Evolutionary conservation across 53 echinoderm and acorn worm genomes (phyloP).

Genomic region (Henricia sp.): DNA sequence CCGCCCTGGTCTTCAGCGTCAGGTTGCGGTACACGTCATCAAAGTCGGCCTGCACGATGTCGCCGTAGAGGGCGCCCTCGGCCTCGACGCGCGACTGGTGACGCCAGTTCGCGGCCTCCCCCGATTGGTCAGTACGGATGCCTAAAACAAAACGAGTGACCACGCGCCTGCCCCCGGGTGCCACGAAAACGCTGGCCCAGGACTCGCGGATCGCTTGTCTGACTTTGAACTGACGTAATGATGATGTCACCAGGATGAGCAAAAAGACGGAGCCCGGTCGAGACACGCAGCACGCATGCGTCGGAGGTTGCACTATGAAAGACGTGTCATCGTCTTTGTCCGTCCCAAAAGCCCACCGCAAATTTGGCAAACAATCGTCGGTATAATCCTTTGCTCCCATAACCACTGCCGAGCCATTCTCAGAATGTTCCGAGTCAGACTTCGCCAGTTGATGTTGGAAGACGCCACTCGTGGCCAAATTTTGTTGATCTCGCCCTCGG

Average conservation of each 20-base stretch:
- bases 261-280: slow-evolving; percentile 13
- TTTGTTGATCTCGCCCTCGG: background rate
- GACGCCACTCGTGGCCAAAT: too few relatives aligned
- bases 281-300: background rate
- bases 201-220: slow-evolving; percentile 50
- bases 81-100: slow-evolving; percentile 2
- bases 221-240: slow-evolving; percentile 16
- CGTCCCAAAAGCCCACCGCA: background rate
- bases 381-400: background rate
- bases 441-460: background rate
- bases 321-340: background rate
- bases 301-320: background rate
- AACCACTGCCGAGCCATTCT: background rate
- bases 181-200: slow-evolving; percentile 26
- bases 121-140: too few relatives aligned
- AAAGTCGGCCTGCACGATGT: slow-evolving; percentile 59
- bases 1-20: slow-evolving; percentile 51
- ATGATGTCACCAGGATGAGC: slow-evolving; percentile 63
- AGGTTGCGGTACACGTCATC: slow-evolving; percentile 59
- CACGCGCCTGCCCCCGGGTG: slow-evolving; percentile 5
- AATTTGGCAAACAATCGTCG: background rate
- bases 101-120: background rate
- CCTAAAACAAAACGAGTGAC: slow-evolving; percentile 37
- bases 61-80: slow-evolving; percentile 42
- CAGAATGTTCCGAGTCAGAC: background rate